Conservation (phyloP, 2,797 vertebrate species). For the Lates japonicus region DNA sequence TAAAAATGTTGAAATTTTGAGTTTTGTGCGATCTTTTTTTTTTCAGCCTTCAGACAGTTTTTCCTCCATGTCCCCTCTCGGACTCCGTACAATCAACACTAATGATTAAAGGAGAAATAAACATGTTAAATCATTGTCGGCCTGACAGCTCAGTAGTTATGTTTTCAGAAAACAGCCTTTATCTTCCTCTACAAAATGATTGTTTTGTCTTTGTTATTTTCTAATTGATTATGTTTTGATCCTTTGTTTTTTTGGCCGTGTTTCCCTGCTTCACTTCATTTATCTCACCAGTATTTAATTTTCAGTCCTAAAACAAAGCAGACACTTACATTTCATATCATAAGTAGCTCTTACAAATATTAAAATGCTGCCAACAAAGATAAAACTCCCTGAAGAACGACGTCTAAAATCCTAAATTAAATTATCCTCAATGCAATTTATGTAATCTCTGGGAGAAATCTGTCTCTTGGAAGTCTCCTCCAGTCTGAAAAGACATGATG, state of each 20-base stretch:
- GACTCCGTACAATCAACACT: too few relatives aligned
- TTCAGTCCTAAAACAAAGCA: background rate
- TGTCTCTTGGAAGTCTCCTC: background rate
- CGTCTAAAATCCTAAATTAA: background rate
- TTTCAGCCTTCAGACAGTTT: too few relatives aligned
- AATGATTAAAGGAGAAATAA: background rate
- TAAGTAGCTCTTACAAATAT: slow-evolving; percentile 17
- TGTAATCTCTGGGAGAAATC: background rate
- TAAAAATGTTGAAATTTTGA: too few relatives aligned
- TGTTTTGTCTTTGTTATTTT: background rate
- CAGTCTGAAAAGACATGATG: slow-evolving; percentile 10
- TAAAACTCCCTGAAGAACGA: background rate
- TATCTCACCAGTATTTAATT: background rate
- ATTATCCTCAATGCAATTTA: background rate
- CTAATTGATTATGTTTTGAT: background rate
- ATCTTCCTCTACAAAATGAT: too few relatives aligned
- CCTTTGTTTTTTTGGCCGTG: background rate
- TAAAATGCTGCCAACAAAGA: slow-evolving; percentile 10
- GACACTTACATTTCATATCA: background rate
- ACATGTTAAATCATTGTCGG: background rate
- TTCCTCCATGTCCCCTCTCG: too few relatives aligned
- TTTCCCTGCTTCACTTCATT: background rate
- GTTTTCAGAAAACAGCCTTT: too few relatives aligned
- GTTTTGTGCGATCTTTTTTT: too few relatives aligned
- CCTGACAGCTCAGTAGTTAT: background rate